Evolutionary conservation across 2,113 vertebrate genomes (phyloP).

Genomic region (Charadrius vociferus): DNA sequence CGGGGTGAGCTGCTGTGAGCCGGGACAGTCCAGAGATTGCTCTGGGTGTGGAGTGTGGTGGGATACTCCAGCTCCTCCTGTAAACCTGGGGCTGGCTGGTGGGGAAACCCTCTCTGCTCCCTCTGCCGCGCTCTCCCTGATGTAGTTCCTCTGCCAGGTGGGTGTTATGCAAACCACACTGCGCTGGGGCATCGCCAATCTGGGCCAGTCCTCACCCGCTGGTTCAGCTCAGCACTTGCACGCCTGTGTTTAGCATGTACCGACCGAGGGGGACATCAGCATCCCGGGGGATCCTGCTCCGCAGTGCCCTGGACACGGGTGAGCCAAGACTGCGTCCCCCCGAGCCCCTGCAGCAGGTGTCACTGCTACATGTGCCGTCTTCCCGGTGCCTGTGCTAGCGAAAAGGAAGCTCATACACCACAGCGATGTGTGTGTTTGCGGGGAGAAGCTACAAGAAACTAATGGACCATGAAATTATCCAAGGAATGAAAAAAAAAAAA

Average conservation of each 20-base stretch:
- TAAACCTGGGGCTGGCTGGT: background rate
- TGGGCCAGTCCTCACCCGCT: background rate
- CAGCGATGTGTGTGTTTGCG: background rate
- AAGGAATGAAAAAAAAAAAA: background rate
- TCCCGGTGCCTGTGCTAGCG: accelerated
- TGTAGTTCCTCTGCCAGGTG: background rate
- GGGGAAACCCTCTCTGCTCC: background rate
- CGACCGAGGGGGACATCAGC: background rate
- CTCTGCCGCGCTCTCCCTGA: accelerated
- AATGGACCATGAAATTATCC: slow-evolving; percentile 41
- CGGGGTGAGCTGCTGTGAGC: background rate
- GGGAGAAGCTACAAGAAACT: background rate
- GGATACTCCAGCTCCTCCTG: background rate
- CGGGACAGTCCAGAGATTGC: background rate
- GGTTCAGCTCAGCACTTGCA: accelerated
- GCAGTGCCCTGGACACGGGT: accelerated
- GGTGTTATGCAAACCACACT: accelerated
- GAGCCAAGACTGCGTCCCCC: background rate
- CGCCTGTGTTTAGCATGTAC: accelerated
- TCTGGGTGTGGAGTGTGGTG: background rate
- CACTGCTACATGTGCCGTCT: background rate
- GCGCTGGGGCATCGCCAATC: background rate
- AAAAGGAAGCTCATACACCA: background rate
- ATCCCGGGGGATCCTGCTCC: background rate
- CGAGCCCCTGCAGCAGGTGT: accelerated